A percentile compares a stretch with the other conserved stretches of the same genome.
phyloP scores from a whole-genome alignment of 2,113 vertebrate genomes.

The Mustelus asterias region DNA sequence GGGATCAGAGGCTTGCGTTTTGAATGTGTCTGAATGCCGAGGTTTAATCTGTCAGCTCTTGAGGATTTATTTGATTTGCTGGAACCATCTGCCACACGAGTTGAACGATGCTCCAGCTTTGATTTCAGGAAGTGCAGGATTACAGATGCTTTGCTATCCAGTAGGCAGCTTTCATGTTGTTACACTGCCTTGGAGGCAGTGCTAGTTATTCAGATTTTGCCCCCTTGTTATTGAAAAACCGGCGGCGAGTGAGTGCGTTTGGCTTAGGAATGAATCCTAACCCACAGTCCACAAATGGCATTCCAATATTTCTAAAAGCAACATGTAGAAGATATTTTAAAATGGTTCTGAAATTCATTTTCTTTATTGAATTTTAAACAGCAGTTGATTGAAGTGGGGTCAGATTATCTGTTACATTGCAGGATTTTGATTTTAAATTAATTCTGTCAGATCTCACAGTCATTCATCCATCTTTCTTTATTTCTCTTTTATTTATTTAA shows the following conservation, averaged over 20 bases:
- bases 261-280: background rate
- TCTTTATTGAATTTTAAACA: conserved; percentile 4
- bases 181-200: background rate
- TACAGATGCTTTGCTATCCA: background rate
- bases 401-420: background rate
- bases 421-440: conserved; percentile 4
- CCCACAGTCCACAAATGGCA: background rate
- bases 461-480: background rate
- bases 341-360: background rate
- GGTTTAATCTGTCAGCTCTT: conserved; percentile 28
- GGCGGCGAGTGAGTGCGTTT: background rate
- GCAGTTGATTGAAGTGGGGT: background rate
- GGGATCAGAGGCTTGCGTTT: conserved; percentile 13
- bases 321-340: background rate
- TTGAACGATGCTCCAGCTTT: background rate
- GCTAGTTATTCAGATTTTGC: background rate
- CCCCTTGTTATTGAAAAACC: background rate
- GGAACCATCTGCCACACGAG: background rate
- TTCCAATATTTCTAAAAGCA: background rate
- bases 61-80: conserved; percentile 32
- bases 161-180: background rate
- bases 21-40: background rate
- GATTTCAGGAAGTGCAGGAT: conserved; percentile 23
- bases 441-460: background rate
- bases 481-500: background rate